A percentile compares a stretch with the other conserved stretches of the same genome.
Evolutionary conservation across 2,113 vertebrate genomes (phyloP).

Genomic region (Rhinolophus sinicus): DNA sequence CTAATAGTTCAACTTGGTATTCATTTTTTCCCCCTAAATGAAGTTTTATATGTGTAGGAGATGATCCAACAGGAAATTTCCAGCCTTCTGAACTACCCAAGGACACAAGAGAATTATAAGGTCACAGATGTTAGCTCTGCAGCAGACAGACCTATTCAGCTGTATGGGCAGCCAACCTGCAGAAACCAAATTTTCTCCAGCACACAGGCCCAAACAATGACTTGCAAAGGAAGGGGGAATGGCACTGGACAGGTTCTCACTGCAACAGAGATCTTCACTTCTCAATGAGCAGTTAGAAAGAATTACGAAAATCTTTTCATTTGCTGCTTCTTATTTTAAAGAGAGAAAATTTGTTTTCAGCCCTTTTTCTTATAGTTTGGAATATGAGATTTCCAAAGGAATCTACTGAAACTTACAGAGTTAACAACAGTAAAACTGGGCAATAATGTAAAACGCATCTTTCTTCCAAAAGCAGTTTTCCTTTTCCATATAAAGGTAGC

Average conservation of each 20-base stretch:
- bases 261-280: neutral
- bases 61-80: conserved; percentile 2
- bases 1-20: neutral
- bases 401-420: neutral
- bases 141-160: conserved; percentile 70
- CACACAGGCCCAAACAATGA: neutral
- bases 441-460: neutral
- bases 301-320: neutral
- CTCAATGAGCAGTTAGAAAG: neutral
- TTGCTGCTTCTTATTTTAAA: neutral
- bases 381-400: neutral
- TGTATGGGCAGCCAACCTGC: conserved; percentile 65
- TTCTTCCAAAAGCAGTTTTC: conserved; percentile 11
- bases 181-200: neutral
- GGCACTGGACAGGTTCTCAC: neutral
- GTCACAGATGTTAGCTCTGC: conserved; percentile 77
- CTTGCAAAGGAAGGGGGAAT: neutral
- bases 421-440: neutral
- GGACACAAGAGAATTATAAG: conserved; percentile 51
- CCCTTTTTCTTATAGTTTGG: neutral
- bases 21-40: neutral
- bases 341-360: neutral
- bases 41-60: neutral
- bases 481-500: neutral
- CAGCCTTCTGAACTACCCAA: conserved; percentile 62